These are phyloP conservation scores for Dasysyrphus albostriatus DNA, from an alignment of 2,888 invertebrate species.

Conservation along the genomic window DNA sequence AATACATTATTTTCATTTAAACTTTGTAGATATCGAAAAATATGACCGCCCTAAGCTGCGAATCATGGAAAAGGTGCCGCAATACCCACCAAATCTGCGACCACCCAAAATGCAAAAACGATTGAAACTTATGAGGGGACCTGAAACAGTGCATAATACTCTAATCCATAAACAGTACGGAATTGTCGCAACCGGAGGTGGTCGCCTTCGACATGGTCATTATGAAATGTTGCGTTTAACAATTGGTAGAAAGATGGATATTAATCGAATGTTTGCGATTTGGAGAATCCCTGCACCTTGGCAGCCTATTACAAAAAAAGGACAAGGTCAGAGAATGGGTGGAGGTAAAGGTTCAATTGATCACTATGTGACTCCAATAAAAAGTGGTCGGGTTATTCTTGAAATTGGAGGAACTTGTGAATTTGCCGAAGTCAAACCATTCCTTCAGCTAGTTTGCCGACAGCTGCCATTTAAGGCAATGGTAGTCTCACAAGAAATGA, in stretches of 20 bases:
- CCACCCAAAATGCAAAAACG: slow-evolving; percentile 94
- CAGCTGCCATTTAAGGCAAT: slow-evolving; percentile 95
- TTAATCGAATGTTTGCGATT: slow-evolving; percentile 93
- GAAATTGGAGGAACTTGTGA: slow-evolving; percentile 97
- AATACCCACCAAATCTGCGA: slow-evolving; percentile 87
- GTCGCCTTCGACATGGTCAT: slow-evolving; percentile 91
- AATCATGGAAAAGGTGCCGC: slow-evolving; percentile 90
- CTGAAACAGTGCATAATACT: slow-evolving; percentile 93
- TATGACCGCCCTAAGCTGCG: slow-evolving; percentile 89
- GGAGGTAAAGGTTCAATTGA: slow-evolving; percentile 98
- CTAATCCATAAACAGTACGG: slow-evolving; percentile 96
- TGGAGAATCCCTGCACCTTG: slow-evolving; percentile 98
- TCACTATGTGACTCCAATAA: slow-evolving; percentile 97
- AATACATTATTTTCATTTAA: slow-evolving; percentile 2
- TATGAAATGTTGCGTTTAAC: slow-evolving; percentile 93
- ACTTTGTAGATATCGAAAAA: slow-evolving; percentile 87
- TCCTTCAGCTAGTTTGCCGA: slow-evolving; percentile 89
- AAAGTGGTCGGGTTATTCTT: slow-evolving; percentile 94
- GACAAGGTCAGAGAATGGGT: slow-evolving; percentile 96
- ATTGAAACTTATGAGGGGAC: slow-evolving; percentile 94
- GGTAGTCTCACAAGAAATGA: slow-evolving; percentile 91
- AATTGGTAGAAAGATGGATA: slow-evolving; percentile 91
- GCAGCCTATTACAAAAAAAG: slow-evolving; percentile 96
- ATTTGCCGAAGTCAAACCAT: slow-evolving; percentile 89
- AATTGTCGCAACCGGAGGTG: slow-evolving; percentile 93